Percentiles rank a stretch among this genome's conserved stretches.
phyloP scores from a whole-genome alignment of 2,797 vertebrate genomes.

The Spinus olivaceus region DNA sequence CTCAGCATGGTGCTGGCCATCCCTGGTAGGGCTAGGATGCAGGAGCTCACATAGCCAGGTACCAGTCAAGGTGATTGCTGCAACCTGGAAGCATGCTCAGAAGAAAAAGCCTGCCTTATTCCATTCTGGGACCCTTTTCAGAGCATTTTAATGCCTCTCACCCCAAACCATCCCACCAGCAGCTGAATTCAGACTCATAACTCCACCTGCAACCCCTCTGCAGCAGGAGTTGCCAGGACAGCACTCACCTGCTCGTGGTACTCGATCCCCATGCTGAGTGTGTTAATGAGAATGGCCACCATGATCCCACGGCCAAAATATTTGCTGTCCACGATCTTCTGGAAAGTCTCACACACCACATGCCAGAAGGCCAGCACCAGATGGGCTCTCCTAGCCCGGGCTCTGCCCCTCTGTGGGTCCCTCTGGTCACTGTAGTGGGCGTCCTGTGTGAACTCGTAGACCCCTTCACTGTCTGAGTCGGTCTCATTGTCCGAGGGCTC shows the following conservation, averaged over 20 bases:
- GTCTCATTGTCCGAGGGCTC: slow-evolving; percentile 83
- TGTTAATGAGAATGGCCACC: slow-evolving; percentile 91
- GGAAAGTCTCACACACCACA: slow-evolving; percentile 90
- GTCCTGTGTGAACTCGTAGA: slow-evolving; percentile 93
- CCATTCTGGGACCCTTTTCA: not conserved
- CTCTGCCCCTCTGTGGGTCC: slow-evolving; percentile 77
- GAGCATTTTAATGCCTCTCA: not conserved
- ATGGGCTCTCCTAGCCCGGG: slow-evolving; percentile 61
- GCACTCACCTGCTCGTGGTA: slow-evolving; percentile 88
- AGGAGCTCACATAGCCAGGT: not conserved
- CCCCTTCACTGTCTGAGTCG: slow-evolving; percentile 91
- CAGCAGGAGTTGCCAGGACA: accelerated
- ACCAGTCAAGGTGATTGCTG: not conserved
- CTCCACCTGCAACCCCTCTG: accelerated
- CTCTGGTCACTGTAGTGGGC: slow-evolving; percentile 79
- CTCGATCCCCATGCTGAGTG: slow-evolving; percentile 90
- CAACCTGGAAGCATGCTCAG: not conserved
- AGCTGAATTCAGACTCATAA: accelerated
- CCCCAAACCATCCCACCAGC: accelerated
- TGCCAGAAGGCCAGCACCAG: slow-evolving; percentile 86
- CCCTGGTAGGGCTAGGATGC: not conserved
- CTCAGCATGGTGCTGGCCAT: accelerated
- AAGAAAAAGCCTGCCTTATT: not conserved
- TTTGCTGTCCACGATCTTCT: slow-evolving; percentile 90
- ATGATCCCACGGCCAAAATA: slow-evolving; percentile 90